A percentile compares a stretch with the other conserved stretches of the same genome.
These are phyloP conservation scores for Drosophila pandora DNA, from an alignment of 1,140 invertebrate genomes.

Conservation along the genomic window DNA sequence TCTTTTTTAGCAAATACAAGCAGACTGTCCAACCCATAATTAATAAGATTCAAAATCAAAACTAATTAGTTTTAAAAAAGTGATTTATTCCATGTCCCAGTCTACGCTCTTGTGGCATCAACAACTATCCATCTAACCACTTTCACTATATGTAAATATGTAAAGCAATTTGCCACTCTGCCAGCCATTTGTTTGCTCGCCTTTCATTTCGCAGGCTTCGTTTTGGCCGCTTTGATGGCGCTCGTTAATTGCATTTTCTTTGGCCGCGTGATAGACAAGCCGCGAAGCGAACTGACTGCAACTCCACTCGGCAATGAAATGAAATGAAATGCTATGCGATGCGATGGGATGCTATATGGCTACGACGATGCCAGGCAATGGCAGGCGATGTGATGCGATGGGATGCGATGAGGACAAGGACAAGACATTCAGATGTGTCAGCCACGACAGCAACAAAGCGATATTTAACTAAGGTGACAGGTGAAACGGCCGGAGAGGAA, in stretches of 20 bases:
- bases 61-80: not conserved
- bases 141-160: constrained; percentile 45
- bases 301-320: constrained; percentile 25
- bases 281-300: constrained; percentile 48
- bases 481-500: constrained; percentile 7
- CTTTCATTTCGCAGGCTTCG: constrained; percentile 52
- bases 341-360: constrained; percentile 18
- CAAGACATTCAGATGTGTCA: constrained; percentile 55
- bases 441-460: constrained; percentile 53
- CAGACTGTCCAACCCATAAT: not conserved
- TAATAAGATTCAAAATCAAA: not conserved
- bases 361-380: not conserved
- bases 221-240: constrained; percentile 55
- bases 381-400: not conserved
- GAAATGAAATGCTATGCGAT: constrained; percentile 30
- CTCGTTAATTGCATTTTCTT: constrained; percentile 76
- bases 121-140: not conserved
- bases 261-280: constrained; percentile 56
- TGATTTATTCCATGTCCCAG: no score
- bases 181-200: constrained; percentile 48
- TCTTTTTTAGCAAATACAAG: not conserved
- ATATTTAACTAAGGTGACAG: constrained; percentile 68
- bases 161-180: constrained; percentile 58
- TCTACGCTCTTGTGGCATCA: not conserved
- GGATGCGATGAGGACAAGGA: constrained; percentile 29